Percentiles rank a stretch among this genome's conserved stretches.
Evolutionary conservation across 2,797 vertebrate genomes (phyloP).

Genomic region (Oophaga sylvatica): DNA sequence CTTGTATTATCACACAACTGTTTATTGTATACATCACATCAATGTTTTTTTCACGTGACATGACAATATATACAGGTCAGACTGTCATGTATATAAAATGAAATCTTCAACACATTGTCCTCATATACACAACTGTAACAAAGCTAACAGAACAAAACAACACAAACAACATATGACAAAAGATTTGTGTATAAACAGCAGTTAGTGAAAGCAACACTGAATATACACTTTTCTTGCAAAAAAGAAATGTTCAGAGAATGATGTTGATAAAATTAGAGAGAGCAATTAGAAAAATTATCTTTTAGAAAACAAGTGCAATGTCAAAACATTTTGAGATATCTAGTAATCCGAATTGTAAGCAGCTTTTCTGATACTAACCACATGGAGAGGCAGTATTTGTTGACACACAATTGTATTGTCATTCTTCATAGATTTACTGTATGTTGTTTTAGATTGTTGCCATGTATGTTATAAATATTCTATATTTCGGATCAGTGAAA

Average conservation of each 20-base stretch:
- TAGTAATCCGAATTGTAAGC: conserved; percentile 2
- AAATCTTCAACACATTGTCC: too few relatives aligned
- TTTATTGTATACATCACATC: too few relatives aligned
- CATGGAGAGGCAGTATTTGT: neutral
- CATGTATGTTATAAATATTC: neutral
- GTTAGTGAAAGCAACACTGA: neutral
- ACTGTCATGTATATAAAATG: too few relatives aligned
- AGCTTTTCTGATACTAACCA: too few relatives aligned
- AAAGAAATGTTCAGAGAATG: neutral
- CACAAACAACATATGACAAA: neutral
- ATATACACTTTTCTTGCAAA: conserved; percentile 4
- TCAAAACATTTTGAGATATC: conserved; percentile 4
- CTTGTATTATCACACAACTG: too few relatives aligned
- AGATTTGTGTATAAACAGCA: neutral
- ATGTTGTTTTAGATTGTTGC: neutral
- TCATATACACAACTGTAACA: too few relatives aligned
- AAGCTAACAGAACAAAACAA: neutral
- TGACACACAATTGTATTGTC: neutral
- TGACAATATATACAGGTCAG: too few relatives aligned
- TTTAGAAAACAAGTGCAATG: neutral
- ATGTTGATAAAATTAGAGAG: neutral
- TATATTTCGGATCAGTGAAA: too few relatives aligned
- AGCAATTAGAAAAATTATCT: conserved; percentile 1
- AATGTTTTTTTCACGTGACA: too few relatives aligned
- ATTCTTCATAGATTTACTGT: neutral